These are phyloP conservation scores for Noctilio leporinus DNA, from an alignment of 2,113 vertebrate genomes.

Conservation along the genomic window DNA sequence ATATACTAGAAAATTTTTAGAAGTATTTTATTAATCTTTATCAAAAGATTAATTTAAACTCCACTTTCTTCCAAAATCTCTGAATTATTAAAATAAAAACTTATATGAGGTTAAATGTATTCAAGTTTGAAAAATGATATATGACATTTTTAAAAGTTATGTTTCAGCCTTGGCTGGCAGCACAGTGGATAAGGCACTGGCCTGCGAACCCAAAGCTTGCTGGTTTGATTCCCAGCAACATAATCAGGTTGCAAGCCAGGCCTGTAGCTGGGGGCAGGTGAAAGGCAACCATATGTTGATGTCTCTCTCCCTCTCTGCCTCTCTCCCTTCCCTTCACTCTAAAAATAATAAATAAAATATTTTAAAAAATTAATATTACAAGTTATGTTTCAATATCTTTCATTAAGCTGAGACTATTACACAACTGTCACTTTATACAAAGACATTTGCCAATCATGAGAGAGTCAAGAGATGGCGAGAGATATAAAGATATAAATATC, in stretches of 20 bases:
- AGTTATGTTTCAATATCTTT: background rate
- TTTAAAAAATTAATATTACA: no score
- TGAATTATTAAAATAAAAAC: conserved; percentile 4
- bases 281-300: no score
- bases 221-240: no score
- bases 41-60: conserved; percentile 16
- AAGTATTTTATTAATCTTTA: background rate
- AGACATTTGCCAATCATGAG: background rate
- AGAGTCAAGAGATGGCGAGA: background rate
- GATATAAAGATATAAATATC: background rate
- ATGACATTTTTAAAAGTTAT: background rate
- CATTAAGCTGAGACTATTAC: background rate
- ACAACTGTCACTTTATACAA: background rate
- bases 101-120: background rate
- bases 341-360: no score
- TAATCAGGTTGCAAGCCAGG: no score
- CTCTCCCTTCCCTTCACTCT: no score
- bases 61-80: background rate
- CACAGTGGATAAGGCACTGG: no score
- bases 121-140: background rate
- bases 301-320: no score
- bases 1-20: background rate
- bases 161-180: no score
- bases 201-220: no score
- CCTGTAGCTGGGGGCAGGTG: no score